Percentiles rank a stretch among this genome's conserved stretches.
phyloP scores from a whole-genome alignment of 2,888 invertebrate species.

The Zaprionus obscuricornis region DNA sequence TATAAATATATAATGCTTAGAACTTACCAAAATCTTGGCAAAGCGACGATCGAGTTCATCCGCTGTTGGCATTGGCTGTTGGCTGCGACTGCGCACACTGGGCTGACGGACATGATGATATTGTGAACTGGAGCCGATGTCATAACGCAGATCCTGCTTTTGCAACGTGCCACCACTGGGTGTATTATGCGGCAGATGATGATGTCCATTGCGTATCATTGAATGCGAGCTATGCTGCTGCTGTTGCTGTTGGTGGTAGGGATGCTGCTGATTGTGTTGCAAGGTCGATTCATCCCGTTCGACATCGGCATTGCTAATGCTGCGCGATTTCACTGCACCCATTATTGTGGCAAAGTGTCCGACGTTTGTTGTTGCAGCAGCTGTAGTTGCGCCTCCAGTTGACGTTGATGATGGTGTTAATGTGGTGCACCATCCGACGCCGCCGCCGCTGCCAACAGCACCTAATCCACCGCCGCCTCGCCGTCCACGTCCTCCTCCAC shows the following conservation, averaged over 20 bases:
- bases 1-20: too few species aligned
- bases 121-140: conserved; percentile 80
- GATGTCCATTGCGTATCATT: conserved; percentile 62
- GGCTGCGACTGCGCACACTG: conserved; percentile 86
- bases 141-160: conserved; percentile 81
- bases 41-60: conserved; percentile 96
- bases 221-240: conserved; percentile 36
- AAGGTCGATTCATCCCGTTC: conserved; percentile 63
- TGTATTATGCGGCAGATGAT: conserved; percentile 17
- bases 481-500: conserved; percentile 40
- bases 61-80: conserved; percentile 96
- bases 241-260: conserved; percentile 23
- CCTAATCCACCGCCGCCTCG: conserved; percentile 47
- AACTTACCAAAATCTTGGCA: conserved; percentile 96
- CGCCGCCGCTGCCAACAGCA: conserved; percentile 25
- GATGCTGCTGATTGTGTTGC: conserved; percentile 42
- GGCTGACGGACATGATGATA: conserved; percentile 86
- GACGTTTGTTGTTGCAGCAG: conserved; percentile 25
- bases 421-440: conserved; percentile 44
- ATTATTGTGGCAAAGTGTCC: conserved; percentile 78
- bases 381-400: conserved; percentile 13
- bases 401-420: conserved; percentile 30
- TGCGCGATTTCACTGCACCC: conserved; percentile 82
- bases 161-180: conserved; percentile 68
- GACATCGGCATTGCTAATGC: conserved; percentile 75